phyloP scores from a whole-genome alignment of 2,888 invertebrate genomes.

The Idaea dimidiata region DNA sequence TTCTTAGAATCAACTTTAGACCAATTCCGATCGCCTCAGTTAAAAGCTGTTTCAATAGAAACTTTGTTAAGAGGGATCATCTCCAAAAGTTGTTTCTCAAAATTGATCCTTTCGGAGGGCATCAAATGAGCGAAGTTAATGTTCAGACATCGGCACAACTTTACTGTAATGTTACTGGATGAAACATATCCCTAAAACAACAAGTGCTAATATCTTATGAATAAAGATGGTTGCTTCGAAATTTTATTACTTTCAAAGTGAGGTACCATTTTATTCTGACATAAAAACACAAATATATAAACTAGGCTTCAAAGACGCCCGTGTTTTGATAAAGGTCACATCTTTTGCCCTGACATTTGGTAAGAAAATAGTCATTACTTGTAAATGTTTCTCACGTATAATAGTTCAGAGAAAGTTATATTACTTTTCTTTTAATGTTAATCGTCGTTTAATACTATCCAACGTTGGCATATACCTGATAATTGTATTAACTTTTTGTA shows the following conservation, averaged over 20 bases:
- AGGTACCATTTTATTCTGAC: neutral
- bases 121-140: constrained; percentile 48
- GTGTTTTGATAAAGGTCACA: constrained; percentile 1
- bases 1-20: constrained; percentile 23
- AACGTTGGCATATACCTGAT: constrained; percentile 7
- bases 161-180: neutral
- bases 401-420: neutral
- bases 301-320: neutral
- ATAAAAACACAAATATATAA: constrained; percentile 1
- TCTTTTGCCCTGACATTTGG: neutral
- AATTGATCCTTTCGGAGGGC: constrained; percentile 38
- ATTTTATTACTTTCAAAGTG: neutral
- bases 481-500: too few relatives aligned
- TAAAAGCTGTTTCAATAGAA: constrained; percentile 16
- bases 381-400: constrained; percentile 1
- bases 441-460: too few relatives aligned
- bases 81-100: constrained; percentile 46
- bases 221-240: neutral
- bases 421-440: neutral
- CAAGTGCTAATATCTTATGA: constrained; percentile 1
- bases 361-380: neutral
- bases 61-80: constrained; percentile 24
- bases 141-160: constrained; percentile 28
- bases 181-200: neutral
- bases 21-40: constrained; percentile 19